Evolutionary conservation across 2,113 vertebrate species (phyloP).

Genomic region (Brachypteracias leptosomus): DNA sequence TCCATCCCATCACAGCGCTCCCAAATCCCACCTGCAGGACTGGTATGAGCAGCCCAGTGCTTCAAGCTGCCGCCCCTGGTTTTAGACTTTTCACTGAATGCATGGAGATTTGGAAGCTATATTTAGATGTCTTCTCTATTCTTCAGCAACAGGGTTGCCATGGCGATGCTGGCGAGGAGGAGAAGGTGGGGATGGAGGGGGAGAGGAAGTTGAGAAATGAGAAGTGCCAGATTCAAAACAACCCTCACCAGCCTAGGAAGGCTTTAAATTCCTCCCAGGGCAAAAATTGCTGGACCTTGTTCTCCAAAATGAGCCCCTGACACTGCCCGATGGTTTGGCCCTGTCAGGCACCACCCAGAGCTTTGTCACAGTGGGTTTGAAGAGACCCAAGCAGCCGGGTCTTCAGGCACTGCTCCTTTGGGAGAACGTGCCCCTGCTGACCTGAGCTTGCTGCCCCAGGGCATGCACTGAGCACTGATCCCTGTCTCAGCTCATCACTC

Average conservation of each 20-base stretch:
- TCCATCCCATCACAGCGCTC: background rate
- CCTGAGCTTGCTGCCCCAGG: background rate
- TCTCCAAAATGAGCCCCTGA: background rate
- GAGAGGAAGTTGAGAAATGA: conserved; percentile 57
- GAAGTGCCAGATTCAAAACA: conserved; percentile 35
- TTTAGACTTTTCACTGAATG: conserved; percentile 73
- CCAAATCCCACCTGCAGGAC: background rate
- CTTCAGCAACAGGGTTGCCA: conserved; percentile 78
- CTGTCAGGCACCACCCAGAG: background rate
- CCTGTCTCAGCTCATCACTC: background rate
- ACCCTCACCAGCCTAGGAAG: background rate
- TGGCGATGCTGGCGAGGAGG: conserved; percentile 67
- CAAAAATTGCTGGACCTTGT: background rate
- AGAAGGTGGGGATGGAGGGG: conserved; percentile 22
- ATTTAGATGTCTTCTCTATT: conserved; percentile 78
- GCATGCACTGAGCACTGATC: fast-evolving
- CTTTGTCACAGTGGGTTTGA: background rate
- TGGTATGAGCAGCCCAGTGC: conserved; percentile 7
- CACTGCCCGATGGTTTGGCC: background rate
- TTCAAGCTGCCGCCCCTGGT: conserved; percentile 44
- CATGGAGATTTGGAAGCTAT: conserved; percentile 77
- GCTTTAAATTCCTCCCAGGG: background rate
- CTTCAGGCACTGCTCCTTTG: background rate
- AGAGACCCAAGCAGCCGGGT: background rate
- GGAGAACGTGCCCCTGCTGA: background rate